Conservation (phyloP, 2,888 invertebrate species). For the Xestobium rufovillosum region DNA sequence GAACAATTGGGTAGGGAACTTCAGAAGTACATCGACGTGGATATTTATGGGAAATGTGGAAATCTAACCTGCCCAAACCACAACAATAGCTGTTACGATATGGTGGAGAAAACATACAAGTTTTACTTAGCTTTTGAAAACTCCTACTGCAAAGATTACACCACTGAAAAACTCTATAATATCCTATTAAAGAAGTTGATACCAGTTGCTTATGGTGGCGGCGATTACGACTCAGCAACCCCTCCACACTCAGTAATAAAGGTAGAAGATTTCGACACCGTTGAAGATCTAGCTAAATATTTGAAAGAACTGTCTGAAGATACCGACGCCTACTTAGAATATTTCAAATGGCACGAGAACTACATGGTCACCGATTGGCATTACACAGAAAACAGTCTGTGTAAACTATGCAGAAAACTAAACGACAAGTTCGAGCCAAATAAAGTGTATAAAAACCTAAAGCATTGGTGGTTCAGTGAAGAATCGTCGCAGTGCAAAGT, state of each 20-base stretch:
- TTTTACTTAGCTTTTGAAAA: conserved; percentile 7
- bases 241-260: conserved; percentile 4
- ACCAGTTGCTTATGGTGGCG: conserved; percentile 4
- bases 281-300: conserved; percentile 3
- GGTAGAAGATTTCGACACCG: conserved; percentile 3
- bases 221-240: background rate
- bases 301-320: conserved; percentile 3
- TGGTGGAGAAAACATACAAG: conserved; percentile 4
- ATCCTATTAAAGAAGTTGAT: background rate
- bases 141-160: conserved; percentile 6
- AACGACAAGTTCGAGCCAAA: conserved; percentile 8
- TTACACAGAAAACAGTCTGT: background rate
- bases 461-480: conserved; percentile 14
- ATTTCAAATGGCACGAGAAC: conserved; percentile 22
- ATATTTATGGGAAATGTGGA: conserved; percentile 58
- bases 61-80: conserved; percentile 31
- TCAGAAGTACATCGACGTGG: conserved; percentile 49
- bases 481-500: conserved; percentile 7
- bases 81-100: conserved; percentile 5
- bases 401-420: conserved; percentile 20
- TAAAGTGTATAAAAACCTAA: conserved; percentile 10
- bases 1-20: conserved; percentile 45
- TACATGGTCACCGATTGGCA: conserved; percentile 7
- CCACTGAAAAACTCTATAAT: conserved; percentile 7
- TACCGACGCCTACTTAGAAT: conserved; percentile 11